Evolutionary conservation across 2,797 vertebrate species (phyloP).

Genomic region (Eupleurogrammus muticus): DNA sequence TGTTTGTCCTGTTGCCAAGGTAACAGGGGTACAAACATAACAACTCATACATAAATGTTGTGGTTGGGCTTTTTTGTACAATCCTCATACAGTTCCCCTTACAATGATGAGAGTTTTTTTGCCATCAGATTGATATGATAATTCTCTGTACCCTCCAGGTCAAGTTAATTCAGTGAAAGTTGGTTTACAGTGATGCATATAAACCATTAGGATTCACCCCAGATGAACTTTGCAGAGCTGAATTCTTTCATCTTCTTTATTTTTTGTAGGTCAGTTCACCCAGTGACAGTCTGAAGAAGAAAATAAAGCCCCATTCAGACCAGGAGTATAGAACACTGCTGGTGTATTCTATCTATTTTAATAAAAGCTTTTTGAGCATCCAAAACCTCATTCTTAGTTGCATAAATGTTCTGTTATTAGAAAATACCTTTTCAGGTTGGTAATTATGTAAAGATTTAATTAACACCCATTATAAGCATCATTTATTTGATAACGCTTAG

Average conservation of each 20-base stretch:
- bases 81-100: not conserved
- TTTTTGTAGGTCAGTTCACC: constrained; percentile 1
- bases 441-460: too few relatives aligned
- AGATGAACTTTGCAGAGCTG: constrained; percentile 25
- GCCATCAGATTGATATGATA: constrained; percentile 27
- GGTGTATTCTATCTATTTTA: not conserved
- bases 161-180: constrained; percentile 21
- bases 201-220: constrained; percentile 27
- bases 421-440: not conserved
- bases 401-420: not conserved
- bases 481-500: too few relatives aligned
- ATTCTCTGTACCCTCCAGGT: constrained; percentile 29
- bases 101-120: constrained; percentile 24
- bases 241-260: not conserved
- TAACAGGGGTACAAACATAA: constrained; percentile 43
- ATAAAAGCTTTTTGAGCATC: not conserved
- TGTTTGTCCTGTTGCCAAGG: constrained; percentile 46
- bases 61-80: constrained; percentile 17
- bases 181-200: constrained; percentile 18
- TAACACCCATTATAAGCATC: too few relatives aligned
- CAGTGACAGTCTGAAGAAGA: constrained; percentile 6
- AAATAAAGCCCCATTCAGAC: constrained; percentile 9
- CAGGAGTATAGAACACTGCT: not conserved
- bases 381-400: not conserved
- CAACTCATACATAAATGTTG: constrained; percentile 44